Evolutionary conservation across 64 coral and sea anemone species (phyloP), one percentile per base, ranked within the genome.

Genomic region (Platygyra sinensis): DNA sequence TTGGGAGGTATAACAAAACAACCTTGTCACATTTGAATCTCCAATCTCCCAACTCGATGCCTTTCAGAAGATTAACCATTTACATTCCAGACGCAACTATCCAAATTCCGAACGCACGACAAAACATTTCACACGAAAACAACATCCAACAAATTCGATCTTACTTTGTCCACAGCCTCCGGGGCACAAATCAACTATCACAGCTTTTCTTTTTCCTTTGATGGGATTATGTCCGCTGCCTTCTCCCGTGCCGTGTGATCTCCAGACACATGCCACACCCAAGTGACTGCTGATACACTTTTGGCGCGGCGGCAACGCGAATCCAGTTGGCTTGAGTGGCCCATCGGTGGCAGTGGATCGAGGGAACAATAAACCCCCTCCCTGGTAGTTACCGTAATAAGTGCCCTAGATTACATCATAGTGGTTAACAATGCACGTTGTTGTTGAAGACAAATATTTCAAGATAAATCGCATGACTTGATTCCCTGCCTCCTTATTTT

Each of bases 261-360:
- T 94, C 83, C 15, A 97, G 86, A 17, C 95, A 97, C 95, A 94
- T 97, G 42, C 92, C 95, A 50, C 95, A 97, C 18, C 88, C 91
- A 8, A 97, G 73, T 36, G 90, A 93, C 6, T 85, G 54, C 69
- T 93, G 95, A 76, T 73, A 97, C 36, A 62, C 71, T 22, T 75
- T 61, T 5, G 77, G 86, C 16, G 76, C 92, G 19, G 86, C 95
- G 52, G 91, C 88, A 33, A 97, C 95, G 51, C 52, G 74, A 72
- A 97, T 88, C 95, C 95, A 97, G 9, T 73, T 84, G 17, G 82
- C 69, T 65, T 88, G 88, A 29, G 18, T 94, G 51, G 78, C 78
- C n/a, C 78, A 94, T 84, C 59, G 95, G 95, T 69, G 95, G 90
- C 11, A 84, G 52, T 16, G 95, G 95, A 33, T 94, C 88, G 33